Evolutionary conservation across 1,140 invertebrate species (phyloP).

Genomic region (Macrotrachela quadricornifera): DNA sequence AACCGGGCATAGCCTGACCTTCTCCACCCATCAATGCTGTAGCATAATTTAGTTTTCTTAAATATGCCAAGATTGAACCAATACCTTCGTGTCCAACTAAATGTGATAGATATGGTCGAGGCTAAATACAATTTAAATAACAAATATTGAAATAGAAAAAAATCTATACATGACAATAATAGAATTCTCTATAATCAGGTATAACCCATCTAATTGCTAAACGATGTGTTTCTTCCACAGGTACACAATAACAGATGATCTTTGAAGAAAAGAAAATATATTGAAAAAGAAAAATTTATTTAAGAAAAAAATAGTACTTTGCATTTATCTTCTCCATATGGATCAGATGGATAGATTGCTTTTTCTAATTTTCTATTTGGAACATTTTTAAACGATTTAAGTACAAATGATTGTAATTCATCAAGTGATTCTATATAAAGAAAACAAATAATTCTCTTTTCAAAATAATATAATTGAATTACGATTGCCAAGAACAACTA

Average conservation of each 20-base stretch:
- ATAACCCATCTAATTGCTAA: constrained; percentile 71
- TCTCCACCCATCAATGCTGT: constrained; percentile 59
- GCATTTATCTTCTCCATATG: too few relatives aligned
- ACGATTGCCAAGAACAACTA: constrained; percentile 69
- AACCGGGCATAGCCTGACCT: constrained; percentile 51
- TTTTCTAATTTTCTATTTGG: constrained; percentile 58
- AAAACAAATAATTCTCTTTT: too few relatives aligned
- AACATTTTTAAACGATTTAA: constrained; percentile 51
- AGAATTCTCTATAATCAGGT: constrained; percentile 56
- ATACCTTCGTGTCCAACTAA: constrained; percentile 82
- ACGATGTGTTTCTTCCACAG: constrained; percentile 72
- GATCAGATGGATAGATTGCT: too few relatives aligned
- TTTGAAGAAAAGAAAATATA: too few relatives aligned
- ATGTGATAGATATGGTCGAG: constrained; percentile 50
- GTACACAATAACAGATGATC: constrained; percentile 42
- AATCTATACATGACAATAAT: too few relatives aligned
- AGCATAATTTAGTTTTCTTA: constrained; percentile 70
- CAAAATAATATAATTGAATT: too few relatives aligned
- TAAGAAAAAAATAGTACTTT: too few relatives aligned
- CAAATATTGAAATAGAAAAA: too few relatives aligned
- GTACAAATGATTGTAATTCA: constrained; percentile 55
- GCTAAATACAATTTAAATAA: too few relatives aligned
- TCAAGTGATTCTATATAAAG: constrained; percentile 71
- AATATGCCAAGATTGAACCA: constrained; percentile 65
- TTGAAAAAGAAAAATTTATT: too few relatives aligned